Conservation (phyloP, 2,888 invertebrate species). For the Trichacis sp. region DNA sequence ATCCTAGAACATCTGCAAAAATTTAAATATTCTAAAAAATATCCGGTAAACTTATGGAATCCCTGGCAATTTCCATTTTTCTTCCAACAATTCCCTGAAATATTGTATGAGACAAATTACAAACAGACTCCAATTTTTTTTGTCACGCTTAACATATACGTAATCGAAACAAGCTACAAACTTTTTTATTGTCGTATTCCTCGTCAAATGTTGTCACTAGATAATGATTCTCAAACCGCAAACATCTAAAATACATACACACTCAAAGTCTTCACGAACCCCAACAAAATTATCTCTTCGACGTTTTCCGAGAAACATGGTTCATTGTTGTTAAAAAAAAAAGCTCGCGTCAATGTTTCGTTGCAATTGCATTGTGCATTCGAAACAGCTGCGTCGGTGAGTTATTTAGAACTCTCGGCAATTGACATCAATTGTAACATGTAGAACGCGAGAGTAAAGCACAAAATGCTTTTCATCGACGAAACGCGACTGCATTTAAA, state of each 20-base stretch:
- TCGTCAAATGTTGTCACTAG: no score
- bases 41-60: no score
- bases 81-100: no score
- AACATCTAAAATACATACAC: neutral
- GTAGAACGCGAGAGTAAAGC: constrained; percentile 15
- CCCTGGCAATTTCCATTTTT: no score
- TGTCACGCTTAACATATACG: no score
- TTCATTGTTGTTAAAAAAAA: neutral
- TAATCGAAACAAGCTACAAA: no score
- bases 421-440: constrained; percentile 62
- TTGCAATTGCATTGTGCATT: constrained; percentile 1
- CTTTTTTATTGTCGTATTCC: no score
- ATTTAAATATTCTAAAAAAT: no score
- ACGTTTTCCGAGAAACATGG: neutral
- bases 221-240: neutral
- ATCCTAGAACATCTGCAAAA: no score
- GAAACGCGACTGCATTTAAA: constrained; percentile 1
- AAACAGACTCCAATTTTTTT: no score
- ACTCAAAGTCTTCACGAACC: neutral
- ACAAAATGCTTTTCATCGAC: constrained; percentile 1
- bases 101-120: no score
- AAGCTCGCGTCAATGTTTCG: neutral
- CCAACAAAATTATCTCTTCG: neutral
- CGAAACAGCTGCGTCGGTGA: constrained; percentile 33
- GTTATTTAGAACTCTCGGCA: constrained; percentile 59